phyloP scores from a whole-genome alignment of 2,888 invertebrate species.

The Macrophya annulata region DNA sequence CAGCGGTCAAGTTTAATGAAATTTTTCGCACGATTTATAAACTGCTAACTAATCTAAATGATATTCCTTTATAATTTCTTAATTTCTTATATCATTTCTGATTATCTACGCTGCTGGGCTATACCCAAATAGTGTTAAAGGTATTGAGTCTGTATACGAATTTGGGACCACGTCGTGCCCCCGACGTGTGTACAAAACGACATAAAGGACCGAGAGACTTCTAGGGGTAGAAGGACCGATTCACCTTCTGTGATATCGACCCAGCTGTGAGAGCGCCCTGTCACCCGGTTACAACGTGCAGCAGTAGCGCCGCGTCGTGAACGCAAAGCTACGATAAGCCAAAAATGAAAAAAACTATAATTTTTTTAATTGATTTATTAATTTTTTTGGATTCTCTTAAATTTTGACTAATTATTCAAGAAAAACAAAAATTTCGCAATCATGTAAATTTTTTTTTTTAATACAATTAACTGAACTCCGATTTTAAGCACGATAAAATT shows the following conservation, averaged over 20 bases:
- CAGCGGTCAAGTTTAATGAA: neutral
- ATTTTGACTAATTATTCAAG: neutral
- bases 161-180: neutral
- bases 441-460: no score
- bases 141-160: neutral
- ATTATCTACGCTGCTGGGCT: no score
- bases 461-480: no score
- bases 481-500: no score
- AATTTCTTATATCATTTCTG: neutral
- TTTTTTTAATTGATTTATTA: neutral
- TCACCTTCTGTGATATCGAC: conserved; percentile 30
- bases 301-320: conserved; percentile 32
- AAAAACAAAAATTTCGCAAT: no score
- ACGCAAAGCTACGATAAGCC: conserved; percentile 2
- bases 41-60: neutral
- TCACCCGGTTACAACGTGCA: conserved; percentile 45
- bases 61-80: neutral
- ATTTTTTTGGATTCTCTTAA: neutral
- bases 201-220: conserved; percentile 18
- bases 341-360: neutral
- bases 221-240: conserved; percentile 4
- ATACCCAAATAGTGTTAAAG: neutral
- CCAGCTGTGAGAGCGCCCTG: conserved; percentile 27
- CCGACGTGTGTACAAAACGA: neutral
- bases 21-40: neutral